phyloP scores from a whole-genome alignment of 2,797 vertebrate species.

The Sarcoramphus papa region DNA sequence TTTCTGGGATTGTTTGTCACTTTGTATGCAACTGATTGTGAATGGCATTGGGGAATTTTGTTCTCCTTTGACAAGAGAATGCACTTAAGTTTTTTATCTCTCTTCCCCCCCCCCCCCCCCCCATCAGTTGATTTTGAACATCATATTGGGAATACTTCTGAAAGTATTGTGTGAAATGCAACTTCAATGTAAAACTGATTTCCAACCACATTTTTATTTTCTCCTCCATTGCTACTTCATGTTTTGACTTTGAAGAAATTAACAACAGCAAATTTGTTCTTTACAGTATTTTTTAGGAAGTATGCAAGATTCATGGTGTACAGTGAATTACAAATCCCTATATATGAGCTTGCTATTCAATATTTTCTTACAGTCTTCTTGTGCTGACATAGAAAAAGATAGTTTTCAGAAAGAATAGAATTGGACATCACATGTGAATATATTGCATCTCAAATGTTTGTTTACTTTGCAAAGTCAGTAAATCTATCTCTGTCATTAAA shows the following conservation, averaged over 20 bases:
- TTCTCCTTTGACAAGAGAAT: background rate
- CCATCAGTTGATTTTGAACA: background rate
- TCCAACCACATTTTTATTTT: background rate
- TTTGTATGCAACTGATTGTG: background rate
- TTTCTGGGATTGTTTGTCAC: background rate
- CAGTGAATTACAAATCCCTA: background rate
- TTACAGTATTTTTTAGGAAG: background rate
- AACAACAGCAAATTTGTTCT: background rate
- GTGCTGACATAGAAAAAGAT: background rate
- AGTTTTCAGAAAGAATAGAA: background rate
- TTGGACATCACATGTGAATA: background rate
- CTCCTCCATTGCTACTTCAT: background rate
- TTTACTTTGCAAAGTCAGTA: background rate
- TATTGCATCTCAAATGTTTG: background rate
- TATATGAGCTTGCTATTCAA: background rate
- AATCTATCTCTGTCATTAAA: background rate
- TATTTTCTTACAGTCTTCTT: background rate
- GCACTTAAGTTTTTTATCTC: background rate
- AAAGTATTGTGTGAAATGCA: background rate
- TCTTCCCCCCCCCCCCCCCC: rapidly evolving
- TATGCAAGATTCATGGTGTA: background rate
- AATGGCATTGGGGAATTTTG: background rate
- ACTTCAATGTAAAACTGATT: background rate
- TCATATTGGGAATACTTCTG: background rate
- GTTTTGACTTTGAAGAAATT: background rate